Evolutionary conservation across 2,113 vertebrate genomes (phyloP).

Genomic region (Sterna hirundo): DNA sequence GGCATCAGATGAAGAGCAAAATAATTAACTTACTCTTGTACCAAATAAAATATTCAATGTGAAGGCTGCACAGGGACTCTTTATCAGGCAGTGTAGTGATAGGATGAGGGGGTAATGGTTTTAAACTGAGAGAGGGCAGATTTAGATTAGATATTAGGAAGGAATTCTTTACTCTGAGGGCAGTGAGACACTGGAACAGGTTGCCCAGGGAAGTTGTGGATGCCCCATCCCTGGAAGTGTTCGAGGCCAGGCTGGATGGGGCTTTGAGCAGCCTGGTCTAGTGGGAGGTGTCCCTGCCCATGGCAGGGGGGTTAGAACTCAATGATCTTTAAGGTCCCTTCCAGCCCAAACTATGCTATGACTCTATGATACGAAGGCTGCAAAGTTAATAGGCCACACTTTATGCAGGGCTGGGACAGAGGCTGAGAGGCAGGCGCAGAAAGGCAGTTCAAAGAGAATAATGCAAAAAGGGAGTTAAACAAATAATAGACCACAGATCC

Average conservation of each 20-base stretch:
- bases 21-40: not conserved
- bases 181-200: not conserved
- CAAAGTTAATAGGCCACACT: not conserved
- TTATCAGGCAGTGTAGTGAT: not conserved
- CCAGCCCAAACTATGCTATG: not conserved
- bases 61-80: not conserved
- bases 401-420: not conserved
- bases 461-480: not conserved
- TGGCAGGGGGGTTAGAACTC: not conserved
- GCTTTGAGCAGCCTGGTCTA: not conserved
- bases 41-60: not conserved
- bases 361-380: not conserved
- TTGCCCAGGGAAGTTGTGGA: no score
- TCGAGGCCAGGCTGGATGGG: not conserved
- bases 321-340: not conserved
- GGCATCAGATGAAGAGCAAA: not conserved
- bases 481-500: not conserved
- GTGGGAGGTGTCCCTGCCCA: not conserved
- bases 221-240: not conserved
- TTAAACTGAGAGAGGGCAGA: not conserved
- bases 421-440: not conserved
- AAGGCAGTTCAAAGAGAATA: not conserved
- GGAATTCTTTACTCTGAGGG: not conserved
- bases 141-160: not conserved
- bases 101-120: not conserved